Conservation (phyloP, 2,888 invertebrate genomes). For the Campaea margaritaria region DNA sequence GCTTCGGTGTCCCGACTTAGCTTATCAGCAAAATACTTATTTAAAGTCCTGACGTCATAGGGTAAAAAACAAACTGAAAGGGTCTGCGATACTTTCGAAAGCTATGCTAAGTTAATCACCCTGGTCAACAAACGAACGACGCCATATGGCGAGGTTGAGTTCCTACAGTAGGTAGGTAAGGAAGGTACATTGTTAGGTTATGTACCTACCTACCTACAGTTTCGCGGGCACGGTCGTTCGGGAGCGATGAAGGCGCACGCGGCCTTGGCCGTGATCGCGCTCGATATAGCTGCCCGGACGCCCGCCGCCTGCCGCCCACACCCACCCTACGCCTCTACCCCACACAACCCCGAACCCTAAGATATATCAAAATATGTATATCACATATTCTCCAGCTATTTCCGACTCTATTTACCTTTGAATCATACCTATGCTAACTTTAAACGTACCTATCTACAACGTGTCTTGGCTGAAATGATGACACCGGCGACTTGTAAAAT, state of each 20-base stretch:
- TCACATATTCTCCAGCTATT: conserved; percentile 61
- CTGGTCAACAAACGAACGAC: conserved; percentile 38
- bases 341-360: conserved; percentile 47
- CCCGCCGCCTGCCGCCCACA: conserved; percentile 44
- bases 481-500: too few relatives aligned
- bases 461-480: not conserved
- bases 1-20: too few relatives aligned
- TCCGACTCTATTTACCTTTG: conserved; percentile 43
- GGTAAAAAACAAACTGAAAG: not conserved
- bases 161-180: conserved; percentile 4
- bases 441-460: not conserved
- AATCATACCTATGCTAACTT: conserved; percentile 1
- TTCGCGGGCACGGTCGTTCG: conserved; percentile 50
- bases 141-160: conserved; percentile 40
- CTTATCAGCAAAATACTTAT: too few relatives aligned
- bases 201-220: conserved; percentile 12
- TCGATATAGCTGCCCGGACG: conserved; percentile 76
- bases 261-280: conserved; percentile 85
- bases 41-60: too few relatives aligned
- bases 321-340: conserved; percentile 46
- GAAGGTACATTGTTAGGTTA: too few relatives aligned
- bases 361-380: conserved; percentile 37
- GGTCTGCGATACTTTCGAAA: conserved; percentile 3
- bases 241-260: conserved; percentile 67
- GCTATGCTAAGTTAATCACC: conserved; percentile 8